Percentiles rank a stretch among this genome's conserved stretches.
Conservation (phyloP, 2,113 vertebrate species). For the Brienomyrus longianalis region DNA sequence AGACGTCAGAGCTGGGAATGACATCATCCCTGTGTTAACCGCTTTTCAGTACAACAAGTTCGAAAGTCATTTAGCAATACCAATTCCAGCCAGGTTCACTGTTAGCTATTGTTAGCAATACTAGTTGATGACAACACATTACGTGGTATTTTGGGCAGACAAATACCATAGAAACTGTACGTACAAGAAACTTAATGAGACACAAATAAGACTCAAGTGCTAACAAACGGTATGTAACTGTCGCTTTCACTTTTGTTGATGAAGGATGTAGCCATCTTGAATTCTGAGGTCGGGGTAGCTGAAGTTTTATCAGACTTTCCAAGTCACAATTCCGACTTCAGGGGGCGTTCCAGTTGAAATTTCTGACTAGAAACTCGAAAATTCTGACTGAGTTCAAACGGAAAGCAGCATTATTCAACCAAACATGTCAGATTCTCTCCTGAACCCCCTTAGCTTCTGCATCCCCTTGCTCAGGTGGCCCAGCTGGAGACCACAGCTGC, state of each 20-base stretch:
- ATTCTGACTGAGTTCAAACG: background rate
- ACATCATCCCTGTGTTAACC: background rate
- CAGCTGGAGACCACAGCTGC: background rate
- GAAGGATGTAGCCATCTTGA: background rate
- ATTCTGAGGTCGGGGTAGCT: background rate
- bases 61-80: background rate
- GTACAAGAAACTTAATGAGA: background rate
- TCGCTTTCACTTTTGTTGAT: background rate
- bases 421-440: background rate
- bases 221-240: background rate
- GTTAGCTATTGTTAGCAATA: background rate
- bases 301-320: background rate
- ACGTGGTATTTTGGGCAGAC: background rate
- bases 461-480: background rate
- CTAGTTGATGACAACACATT: background rate
- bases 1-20: background rate
- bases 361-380: background rate
- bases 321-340: background rate
- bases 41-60: background rate
- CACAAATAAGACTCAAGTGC: background rate
- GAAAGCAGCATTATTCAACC: background rate
- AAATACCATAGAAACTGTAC: background rate
- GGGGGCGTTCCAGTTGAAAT: background rate
- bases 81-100: background rate
- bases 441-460: background rate